Base-by-base conservation (phyloP, 2,888 invertebrate species). In the Dicyrtomina minuta region DNA sequence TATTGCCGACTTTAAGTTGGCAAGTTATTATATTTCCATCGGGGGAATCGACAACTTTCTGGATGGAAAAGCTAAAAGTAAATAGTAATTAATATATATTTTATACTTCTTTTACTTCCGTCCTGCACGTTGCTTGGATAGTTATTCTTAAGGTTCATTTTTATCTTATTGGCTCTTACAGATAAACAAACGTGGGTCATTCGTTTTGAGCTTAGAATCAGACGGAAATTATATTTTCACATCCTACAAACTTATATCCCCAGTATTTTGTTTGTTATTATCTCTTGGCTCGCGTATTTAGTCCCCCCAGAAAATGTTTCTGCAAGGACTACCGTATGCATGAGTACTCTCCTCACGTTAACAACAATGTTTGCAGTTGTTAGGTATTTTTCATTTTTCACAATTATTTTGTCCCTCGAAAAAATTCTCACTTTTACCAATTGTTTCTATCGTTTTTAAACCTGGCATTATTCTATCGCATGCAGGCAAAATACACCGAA, bases 251-350 rank as follows among this genome's bases (percentile, higher is more conserved):
- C 75, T 2, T 77, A 72, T 70, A 46, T 75, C 8, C 77, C 77
- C 12, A 74, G 74, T 17, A 69, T 67, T 12, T 64, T 77, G n/a
- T 76, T 76, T 46, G 74, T 77, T 26, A 59, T 71, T 20, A 72
- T 75, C 13, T 73, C 74, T 20, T 77, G 77, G 77, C 70, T 77
- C 17, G 73, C 75, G 12, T 77, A 75, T 70, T 69, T 74, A 22
- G 72, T 77, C n/a, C 72, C 74, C 13, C 68, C 72, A 2, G 70
- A 70, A 43, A 46, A 66, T 13, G 73, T 77, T 49, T 71, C 74
- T 1, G 77, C 72, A 0, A 39, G 77, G 27, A 60, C 43, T 2
- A 41, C 33, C 6, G 8, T 61, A 13, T 44, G 44, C 22, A 74
- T 75, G 33, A 73, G 74, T 20, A 73, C 74, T 6, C 72, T 77